Conservation (phyloP, 2,113 vertebrate genomes). For the Uropsilus gracilis region DNA sequence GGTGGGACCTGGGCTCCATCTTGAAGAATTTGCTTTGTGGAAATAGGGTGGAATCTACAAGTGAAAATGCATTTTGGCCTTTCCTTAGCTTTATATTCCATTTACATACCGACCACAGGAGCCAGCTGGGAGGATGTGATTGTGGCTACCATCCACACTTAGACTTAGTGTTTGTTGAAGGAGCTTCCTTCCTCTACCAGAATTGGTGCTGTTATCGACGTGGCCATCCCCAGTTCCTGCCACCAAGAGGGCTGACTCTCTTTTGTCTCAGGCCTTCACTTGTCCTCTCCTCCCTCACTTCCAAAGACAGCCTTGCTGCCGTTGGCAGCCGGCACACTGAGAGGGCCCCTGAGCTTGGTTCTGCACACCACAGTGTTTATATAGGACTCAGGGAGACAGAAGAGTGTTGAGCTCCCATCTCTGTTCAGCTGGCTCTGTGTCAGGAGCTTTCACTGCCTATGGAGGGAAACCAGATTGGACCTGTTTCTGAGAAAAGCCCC, state of each 20-base stretch:
- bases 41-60: no score
- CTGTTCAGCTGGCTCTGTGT: background rate
- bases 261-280: background rate
- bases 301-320: background rate
- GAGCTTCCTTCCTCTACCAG: conserved; percentile 91
- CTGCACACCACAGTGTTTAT: background rate
- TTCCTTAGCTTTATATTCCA: background rate
- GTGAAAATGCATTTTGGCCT: background rate
- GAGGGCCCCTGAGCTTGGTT: background rate
- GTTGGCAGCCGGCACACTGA: background rate
- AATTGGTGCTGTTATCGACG: conserved; percentile 88
- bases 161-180: conserved; percentile 88
- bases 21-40: background rate
- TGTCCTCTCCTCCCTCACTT: background rate
- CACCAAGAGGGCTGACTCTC: background rate
- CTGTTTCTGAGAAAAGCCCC: background rate
- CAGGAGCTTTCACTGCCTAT: accelerated
- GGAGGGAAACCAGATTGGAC: background rate
- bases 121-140: conserved; percentile 79
- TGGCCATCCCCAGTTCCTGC: background rate
- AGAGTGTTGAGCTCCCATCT: background rate
- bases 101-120: background rate
- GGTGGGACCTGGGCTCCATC: background rate
- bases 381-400: accelerated
- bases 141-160: conserved; percentile 74